Evolutionary conservation across 2,113 vertebrate species (phyloP).

Genomic region (Pristiophorus japonicus): DNA sequence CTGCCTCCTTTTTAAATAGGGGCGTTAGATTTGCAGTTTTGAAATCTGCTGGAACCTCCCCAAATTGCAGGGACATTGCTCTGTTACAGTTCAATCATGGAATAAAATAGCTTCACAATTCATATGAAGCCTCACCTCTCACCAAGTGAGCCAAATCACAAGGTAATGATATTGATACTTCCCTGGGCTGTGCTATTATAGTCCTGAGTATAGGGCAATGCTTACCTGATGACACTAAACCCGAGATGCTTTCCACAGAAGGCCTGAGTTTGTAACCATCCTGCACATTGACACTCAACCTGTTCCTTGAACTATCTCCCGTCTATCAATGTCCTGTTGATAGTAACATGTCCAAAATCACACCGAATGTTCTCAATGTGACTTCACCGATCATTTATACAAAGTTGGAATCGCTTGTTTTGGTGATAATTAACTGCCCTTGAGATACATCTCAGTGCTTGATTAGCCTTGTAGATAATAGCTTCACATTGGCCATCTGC

Average conservation of each 20-base stretch:
- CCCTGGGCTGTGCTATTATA: neutral
- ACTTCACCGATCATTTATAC: neutral
- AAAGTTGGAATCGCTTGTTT: neutral
- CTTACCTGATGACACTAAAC: neutral
- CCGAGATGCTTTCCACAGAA: neutral
- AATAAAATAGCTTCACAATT: too few species aligned
- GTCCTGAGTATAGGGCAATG: neutral
- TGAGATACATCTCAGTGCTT: neutral
- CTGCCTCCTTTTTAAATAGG: too few species aligned
- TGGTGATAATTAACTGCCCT: neutral
- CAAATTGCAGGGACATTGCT: too few species aligned
- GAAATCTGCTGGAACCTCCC: too few species aligned
- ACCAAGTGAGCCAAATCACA: too few species aligned
- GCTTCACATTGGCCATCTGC: slow-evolving; percentile 1
- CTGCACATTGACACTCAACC: too few species aligned
- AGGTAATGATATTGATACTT: too few species aligned
- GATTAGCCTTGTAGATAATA: neutral
- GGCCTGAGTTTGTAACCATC: too few species aligned
- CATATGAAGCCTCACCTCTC: too few species aligned
- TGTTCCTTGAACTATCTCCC: neutral
- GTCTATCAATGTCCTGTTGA: neutral
- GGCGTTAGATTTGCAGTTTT: too few species aligned
- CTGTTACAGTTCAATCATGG: neutral
- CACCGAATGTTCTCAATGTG: neutral
- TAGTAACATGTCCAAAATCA: neutral